These are phyloP conservation scores for Upupa epops DNA, from an alignment of 2,113 vertebrate species.

Conservation along the genomic window DNA sequence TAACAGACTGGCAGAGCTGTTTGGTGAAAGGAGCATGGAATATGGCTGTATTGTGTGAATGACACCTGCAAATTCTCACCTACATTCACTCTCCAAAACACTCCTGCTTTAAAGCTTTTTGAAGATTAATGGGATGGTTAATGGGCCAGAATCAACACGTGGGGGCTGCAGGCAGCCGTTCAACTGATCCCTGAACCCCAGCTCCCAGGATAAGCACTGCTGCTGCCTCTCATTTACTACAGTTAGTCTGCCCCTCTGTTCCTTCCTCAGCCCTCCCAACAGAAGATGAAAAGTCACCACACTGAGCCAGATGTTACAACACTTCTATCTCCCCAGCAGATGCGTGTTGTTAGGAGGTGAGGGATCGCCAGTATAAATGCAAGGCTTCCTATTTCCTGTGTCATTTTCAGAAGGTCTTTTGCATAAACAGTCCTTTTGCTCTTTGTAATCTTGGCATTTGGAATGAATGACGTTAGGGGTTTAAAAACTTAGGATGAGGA, in stretches of 20 bases:
- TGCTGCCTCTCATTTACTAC: constrained; percentile 29
- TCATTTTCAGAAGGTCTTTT: background rate
- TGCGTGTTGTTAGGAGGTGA: constrained; percentile 31
- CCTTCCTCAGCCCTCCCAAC: constrained; percentile 35
- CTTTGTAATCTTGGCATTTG: background rate
- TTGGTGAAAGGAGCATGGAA: constrained; percentile 8
- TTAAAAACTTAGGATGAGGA: background rate
- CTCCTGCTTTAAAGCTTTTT: constrained; percentile 24
- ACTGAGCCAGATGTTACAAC: constrained; percentile 50
- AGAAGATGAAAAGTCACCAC: constrained; percentile 46
- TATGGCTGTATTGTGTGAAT: constrained; percentile 25
- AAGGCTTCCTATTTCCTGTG: constrained; percentile 36
- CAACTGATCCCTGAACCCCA: background rate
- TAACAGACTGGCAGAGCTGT: background rate
- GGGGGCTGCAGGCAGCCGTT: constrained; percentile 13
- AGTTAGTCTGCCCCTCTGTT: constrained; percentile 19
- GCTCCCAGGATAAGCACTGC: constrained; percentile 27
- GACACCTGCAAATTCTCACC: constrained; percentile 60
- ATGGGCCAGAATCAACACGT: constrained; percentile 56
- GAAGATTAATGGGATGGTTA: constrained; percentile 55
- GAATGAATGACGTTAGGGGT: constrained; percentile 3
- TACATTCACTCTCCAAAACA: background rate
- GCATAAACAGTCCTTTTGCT: constrained; percentile 8
- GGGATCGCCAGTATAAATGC: constrained; percentile 32
- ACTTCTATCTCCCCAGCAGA: constrained; percentile 15